Conservation (phyloP, 2,797 vertebrate genomes). For the Poecilia velifera region DNA sequence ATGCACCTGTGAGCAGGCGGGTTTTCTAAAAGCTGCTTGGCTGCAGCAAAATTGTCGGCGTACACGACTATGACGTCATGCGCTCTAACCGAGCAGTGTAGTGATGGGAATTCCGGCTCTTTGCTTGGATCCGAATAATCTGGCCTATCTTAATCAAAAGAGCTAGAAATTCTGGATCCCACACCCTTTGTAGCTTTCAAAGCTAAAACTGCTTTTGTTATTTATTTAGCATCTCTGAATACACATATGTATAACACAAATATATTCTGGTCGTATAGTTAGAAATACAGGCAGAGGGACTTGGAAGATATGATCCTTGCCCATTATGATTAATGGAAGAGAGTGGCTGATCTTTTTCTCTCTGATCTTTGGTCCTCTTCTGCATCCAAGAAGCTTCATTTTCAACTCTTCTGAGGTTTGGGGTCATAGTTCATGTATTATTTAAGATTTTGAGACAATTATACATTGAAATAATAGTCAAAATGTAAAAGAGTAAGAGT, state of each 20-base stretch:
- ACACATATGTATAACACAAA: background rate
- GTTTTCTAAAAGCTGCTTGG: constrained; percentile 25
- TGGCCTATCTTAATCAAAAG: background rate
- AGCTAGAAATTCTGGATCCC: background rate
- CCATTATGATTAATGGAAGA: background rate
- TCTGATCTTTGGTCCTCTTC: background rate
- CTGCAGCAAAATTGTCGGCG: constrained; percentile 30
- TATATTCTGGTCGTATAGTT: background rate
- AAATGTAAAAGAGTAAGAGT: background rate
- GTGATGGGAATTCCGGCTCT: background rate
- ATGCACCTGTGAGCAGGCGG: background rate
- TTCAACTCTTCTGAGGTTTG: background rate
- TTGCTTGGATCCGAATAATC: background rate
- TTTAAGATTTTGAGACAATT: background rate
- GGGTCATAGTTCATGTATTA: background rate
- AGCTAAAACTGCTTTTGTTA: background rate
- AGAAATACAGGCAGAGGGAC: background rate
- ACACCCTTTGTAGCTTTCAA: background rate
- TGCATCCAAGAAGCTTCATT: background rate
- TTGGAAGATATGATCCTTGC: background rate
- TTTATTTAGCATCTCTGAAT: background rate
- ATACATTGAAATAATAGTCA: background rate
- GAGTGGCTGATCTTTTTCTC: background rate
- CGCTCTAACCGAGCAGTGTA: constrained; percentile 37
- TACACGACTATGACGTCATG: constrained; percentile 67